Evolutionary conservation across 2,113 vertebrate species (phyloP), one percentile per base, ranked within the genome.

Genomic region (Semnornis frantzii): DNA sequence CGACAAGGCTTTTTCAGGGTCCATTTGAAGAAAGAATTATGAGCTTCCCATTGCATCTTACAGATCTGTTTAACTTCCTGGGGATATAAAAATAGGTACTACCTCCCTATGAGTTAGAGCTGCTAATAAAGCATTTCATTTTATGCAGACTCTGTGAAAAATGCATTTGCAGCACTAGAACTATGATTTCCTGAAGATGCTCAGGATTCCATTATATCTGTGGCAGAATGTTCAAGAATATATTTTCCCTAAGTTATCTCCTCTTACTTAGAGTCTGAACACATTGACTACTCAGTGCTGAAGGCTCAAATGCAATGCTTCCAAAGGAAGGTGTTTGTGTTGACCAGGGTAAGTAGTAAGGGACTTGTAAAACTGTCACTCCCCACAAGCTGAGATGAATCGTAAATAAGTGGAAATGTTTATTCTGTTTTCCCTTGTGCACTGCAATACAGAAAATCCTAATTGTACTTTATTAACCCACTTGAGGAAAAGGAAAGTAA

Each of bases 361-460:
- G 50, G 66, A 52, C 74, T 82, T 46, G 63, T 76, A 91, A 92
- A 78, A 91, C 50, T 58, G 64, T 73, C 81, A 71, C 19, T 52
- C 68, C 85, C 68, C 39, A 65, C 82, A 86, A 82, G 58, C 42
- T 77, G 57, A 76, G 75, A 50, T 23, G 39, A 50, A 82, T 82
- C 85, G 79, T 58, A 80, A 86, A 54, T 70, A 87, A 92, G n/a
- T 59, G 34, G 80, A 88, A 83, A 84, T 39, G 54, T 89, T 93
- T 89, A 76, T 91, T 87, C 50, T 87, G 9, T 48, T 84, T 63
- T 84, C 90, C 74, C 69, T 78, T 54, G 57, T 65, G 74, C 81
- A 87, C 90, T 59, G 74, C 44, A 66, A 90, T 92, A 44, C 24
- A 90, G 83, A 44, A 94, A 87, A 81, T 63, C 46, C 39, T 90